phyloP scores from a whole-genome alignment of 2,888 invertebrate species.

The Augiades crinisus region DNA sequence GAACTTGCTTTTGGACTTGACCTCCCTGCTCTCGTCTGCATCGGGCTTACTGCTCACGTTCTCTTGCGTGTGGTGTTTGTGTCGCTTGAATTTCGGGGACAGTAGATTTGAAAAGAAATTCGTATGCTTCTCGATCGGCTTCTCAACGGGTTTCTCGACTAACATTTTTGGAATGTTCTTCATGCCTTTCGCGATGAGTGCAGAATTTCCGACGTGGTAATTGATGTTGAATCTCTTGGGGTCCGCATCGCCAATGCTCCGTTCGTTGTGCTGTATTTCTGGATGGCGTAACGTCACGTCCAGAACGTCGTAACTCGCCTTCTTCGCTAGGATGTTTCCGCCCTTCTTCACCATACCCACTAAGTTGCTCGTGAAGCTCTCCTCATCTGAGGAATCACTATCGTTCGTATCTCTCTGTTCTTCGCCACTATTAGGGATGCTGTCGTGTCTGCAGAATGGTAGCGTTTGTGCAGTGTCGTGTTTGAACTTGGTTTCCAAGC shows the following conservation, averaged over 20 bases:
- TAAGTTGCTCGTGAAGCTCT: constrained; percentile 40
- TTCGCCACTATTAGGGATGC: constrained; percentile 48
- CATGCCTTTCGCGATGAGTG: constrained; percentile 48
- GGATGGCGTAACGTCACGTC: constrained; percentile 46
- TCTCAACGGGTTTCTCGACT: constrained; percentile 8
- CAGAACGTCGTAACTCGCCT: constrained; percentile 57
- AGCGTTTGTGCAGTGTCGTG: constrained; percentile 41
- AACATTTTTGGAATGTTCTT: constrained; percentile 51
- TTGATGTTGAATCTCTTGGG: constrained; percentile 56
- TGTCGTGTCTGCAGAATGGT: constrained; percentile 56
- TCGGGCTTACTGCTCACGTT: constrained; percentile 44
- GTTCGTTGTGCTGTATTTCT: constrained; percentile 34
- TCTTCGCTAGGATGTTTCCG: constrained; percentile 48
- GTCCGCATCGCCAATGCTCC: constrained; percentile 52
- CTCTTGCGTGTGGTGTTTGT: constrained; percentile 59
- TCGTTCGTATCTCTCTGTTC: constrained; percentile 21
- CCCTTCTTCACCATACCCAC: constrained; percentile 49
- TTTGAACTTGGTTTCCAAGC: constrained; percentile 54
- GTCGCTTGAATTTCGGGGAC: constrained; percentile 67
- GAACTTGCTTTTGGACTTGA: constrained; percentile 68
- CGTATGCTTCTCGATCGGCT: constrained; percentile 44
- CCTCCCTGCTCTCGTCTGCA: constrained; percentile 44
- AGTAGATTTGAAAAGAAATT: constrained; percentile 64
- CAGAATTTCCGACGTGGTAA: constrained; percentile 43
- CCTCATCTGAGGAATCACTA: constrained; percentile 49